Percentiles rank a stretch among this genome's conserved stretches.
These are phyloP conservation scores for Oryctolagus cuniculus DNA, from an alignment of 2,113 vertebrate genomes.

Conservation along the genomic window DNA sequence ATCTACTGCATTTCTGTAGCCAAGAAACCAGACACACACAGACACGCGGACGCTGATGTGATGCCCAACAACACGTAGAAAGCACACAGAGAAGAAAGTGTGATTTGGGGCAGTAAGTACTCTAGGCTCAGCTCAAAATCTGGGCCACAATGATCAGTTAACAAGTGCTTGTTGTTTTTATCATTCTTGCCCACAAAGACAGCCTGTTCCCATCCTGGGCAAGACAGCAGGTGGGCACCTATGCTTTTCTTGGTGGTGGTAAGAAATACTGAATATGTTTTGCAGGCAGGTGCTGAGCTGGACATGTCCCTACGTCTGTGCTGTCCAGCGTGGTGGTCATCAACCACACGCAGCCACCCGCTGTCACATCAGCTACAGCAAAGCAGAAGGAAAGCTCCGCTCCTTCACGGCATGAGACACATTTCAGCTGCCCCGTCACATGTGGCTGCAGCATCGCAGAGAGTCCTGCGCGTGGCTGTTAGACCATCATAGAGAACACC, in stretches of 20 bases:
- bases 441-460: accelerated
- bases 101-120: background rate
- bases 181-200: too few relatives aligned
- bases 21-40: background rate
- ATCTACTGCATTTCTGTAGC: background rate
- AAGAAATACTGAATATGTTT: background rate
- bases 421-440: background rate
- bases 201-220: background rate
- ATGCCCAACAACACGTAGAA: background rate
- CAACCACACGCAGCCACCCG: background rate
- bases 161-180: background rate
- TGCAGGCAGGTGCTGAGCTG: background rate
- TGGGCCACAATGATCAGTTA: background rate
- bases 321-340: background rate
- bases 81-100: background rate
- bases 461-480: too few relatives aligned
- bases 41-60: too few relatives aligned
- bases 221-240: background rate
- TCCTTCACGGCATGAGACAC: accelerated
- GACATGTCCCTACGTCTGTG: too few relatives aligned
- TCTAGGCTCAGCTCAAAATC: background rate
- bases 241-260: background rate
- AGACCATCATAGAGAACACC: too few relatives aligned
- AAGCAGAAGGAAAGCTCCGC: background rate
- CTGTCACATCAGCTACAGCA: background rate